Conservation (phyloP, 2,797 vertebrate species). For the Cirrhinus molitorella region DNA sequence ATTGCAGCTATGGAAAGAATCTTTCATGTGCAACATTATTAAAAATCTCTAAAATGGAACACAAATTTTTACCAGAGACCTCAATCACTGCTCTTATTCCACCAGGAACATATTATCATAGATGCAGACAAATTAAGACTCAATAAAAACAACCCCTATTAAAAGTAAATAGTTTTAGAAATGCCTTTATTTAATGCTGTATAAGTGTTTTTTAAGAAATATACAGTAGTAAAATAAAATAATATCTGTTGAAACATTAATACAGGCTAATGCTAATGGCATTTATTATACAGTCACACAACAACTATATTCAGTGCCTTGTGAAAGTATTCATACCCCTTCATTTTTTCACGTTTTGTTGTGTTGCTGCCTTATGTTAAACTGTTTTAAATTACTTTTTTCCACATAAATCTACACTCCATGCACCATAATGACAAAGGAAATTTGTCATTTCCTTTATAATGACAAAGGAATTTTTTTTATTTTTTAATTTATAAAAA, state of each 20-base stretch:
- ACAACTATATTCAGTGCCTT: too few species aligned
- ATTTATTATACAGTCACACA: too few species aligned
- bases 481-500: too few species aligned
- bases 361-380: too few species aligned
- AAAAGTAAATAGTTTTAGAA: background rate
- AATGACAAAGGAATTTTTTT: too few species aligned
- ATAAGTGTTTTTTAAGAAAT: background rate
- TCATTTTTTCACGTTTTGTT: too few species aligned
- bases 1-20: background rate
- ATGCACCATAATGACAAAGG: too few species aligned
- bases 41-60: background rate
- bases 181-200: background rate
- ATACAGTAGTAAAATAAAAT: background rate
- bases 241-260: background rate
- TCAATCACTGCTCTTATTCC: background rate
- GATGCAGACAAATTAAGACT: background rate
- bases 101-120: background rate
- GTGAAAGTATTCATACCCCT: too few species aligned
- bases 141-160: background rate
- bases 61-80: background rate
- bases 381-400: too few species aligned
- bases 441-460: too few species aligned
- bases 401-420: too few species aligned
- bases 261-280: too few species aligned
- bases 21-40: background rate